Evolutionary conservation across 1,140 invertebrate species (phyloP).

Genomic region (Nasonia vitripennis): DNA sequence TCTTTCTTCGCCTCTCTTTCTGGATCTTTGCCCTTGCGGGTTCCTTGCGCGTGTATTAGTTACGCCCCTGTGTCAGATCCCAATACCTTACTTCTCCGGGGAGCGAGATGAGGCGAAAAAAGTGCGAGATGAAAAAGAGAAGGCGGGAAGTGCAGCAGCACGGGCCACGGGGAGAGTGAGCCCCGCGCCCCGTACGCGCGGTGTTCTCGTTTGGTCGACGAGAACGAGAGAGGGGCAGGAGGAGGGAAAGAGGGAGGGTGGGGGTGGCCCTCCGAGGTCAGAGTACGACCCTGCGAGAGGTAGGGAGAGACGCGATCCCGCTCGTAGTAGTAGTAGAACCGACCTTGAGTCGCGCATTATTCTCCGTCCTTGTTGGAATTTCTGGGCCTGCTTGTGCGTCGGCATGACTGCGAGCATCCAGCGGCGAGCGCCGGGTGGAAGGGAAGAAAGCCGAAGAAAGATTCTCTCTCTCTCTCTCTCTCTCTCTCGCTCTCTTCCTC

Average conservation of each 20-base stretch:
- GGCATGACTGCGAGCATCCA: slow-evolving; percentile 64
- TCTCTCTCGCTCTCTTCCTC: not conserved
- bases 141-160: slow-evolving; percentile 44
- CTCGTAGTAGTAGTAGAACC: slow-evolving; percentile 70
- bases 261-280: slow-evolving; percentile 59
- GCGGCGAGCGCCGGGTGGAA: not conserved
- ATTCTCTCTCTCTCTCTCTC: slow-evolving; percentile 25
- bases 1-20: slow-evolving; percentile 42
- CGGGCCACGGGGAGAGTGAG: slow-evolving; percentile 10
- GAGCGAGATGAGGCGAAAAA: not conserved
- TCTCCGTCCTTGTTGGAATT: slow-evolving; percentile 74
- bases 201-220: not conserved
- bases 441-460: slow-evolving; percentile 27
- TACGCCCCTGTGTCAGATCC: not conserved
- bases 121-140: slow-evolving; percentile 24
- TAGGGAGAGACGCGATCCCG: slow-evolving; percentile 56
- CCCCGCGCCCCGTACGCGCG: not conserved
- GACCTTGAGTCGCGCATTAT: slow-evolving; percentile 75
- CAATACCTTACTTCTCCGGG: not conserved
- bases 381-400: slow-evolving; percentile 68
- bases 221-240: not conserved
- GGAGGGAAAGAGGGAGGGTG: slow-evolving; percentile 35
- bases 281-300: slow-evolving; percentile 66
- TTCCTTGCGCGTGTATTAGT: not conserved
- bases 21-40: not conserved